Evolutionary conservation across 2,888 invertebrate genomes (phyloP), one percentile per base, ranked within the genome.

Genomic region (Caenorhabditis sp.): DNA sequence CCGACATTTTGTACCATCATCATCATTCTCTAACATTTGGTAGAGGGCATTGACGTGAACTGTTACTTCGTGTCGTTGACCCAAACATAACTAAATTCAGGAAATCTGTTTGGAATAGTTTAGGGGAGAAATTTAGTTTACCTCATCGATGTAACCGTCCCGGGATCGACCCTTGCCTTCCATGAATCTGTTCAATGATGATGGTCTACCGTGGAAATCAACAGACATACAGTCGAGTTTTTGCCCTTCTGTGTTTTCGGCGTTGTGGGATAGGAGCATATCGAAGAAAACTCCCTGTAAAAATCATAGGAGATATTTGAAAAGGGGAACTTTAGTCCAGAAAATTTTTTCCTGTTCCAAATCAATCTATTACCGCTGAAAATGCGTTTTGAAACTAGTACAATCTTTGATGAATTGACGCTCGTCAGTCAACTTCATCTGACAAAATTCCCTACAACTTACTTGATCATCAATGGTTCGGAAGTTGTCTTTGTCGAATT

Each of bases 261-360:
- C 77, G 57, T 87, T 86, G 67, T 87, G 85, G 2, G 81, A 82
- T 17, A 86, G 72, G 49, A 83, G 71, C 82, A 87, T 83, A 8
- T 81, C 77, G 79, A 87, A 87, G 71, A 87, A 87, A 52, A 78
- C 78, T 43, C 87, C 87, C 77, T 83, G n/a, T n/a, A n/a, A n/a
- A n/a, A n/a, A n/a, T n/a, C n/a, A n/a, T n/a, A n/a, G n/a, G n/a
- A n/a, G n/a, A n/a, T n/a, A n/a, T n/a, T n/a, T n/a, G n/a, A n/a
- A n/a, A n/a, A n/a, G n/a, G n/a, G n/a, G n/a, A n/a, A n/a, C n/a
- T n/a, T n/a, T n/a, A n/a, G n/a, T n/a, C n/a, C n/a, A n/a, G n/a
- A n/a, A n/a, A n/a, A n/a, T n/a, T n/a, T n/a, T n/a, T n/a, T n/a
- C n/a, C n/a, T n/a, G n/a, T n/a, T n/a, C n/a, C n/a, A n/a, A n/a